Conservation (phyloP, 2,797 vertebrate genomes). For the Ibycter americanus region DNA sequence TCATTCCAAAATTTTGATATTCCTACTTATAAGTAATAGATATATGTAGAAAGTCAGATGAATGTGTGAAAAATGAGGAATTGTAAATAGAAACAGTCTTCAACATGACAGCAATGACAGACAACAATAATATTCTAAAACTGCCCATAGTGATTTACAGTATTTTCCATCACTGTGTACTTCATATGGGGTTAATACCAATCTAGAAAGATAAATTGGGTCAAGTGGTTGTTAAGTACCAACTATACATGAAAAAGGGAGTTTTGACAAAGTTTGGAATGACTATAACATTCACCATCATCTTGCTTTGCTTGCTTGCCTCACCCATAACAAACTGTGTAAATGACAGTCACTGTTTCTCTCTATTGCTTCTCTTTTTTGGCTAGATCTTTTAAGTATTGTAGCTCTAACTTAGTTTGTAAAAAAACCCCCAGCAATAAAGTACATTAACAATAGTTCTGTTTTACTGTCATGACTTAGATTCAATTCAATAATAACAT, state of each 20-base stretch:
- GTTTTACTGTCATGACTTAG: not conserved
- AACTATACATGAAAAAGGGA: not conserved
- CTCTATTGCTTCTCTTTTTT: not conserved
- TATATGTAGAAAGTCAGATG: not conserved
- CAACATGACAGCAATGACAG: not conserved
- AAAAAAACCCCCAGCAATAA: not conserved
- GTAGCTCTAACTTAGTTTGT: not conserved
- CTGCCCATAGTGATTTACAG: not conserved
- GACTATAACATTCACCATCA: not conserved
- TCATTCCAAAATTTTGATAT: not conserved
- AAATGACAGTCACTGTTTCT: not conserved
- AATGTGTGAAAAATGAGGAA: not conserved
- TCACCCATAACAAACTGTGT: not conserved
- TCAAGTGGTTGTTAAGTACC: not conserved
- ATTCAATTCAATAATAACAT: not conserved
- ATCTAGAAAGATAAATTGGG: not conserved
- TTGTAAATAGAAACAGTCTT: not conserved
- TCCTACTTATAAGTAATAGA: not conserved
- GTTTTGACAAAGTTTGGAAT: not conserved
- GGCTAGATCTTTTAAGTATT: not conserved
- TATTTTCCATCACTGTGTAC: not conserved
- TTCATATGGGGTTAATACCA: not conserved
- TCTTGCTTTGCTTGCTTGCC: not conserved
- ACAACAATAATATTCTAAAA: not conserved
- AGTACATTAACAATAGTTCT: not conserved